Evolutionary conservation across 92 coral and sea anemone genomes (phyloP), one percentile per base, ranked within the genome.

Genomic region (Epizoanthus rinbou): DNA sequence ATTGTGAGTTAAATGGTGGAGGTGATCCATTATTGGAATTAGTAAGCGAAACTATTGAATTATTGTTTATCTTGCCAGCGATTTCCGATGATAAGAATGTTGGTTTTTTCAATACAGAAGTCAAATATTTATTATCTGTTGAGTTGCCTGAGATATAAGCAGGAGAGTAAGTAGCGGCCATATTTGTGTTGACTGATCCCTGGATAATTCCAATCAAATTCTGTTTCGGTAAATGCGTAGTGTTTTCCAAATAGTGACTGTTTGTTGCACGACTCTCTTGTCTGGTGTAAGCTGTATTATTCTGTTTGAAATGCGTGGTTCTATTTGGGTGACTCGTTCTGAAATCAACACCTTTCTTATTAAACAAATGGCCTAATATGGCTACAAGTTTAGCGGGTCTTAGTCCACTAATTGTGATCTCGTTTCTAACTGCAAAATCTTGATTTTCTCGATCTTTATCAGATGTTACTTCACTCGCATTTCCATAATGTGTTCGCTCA

Each of bases 131-230:
- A 0, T 75, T 28, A 57, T 57, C 45, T 10, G 31, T 0, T 28
- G 24, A 53, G 16, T 0, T 3, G n/a, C 54, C 45, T 56, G 8
- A 0, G 11, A 25, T 23, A 16, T 17, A 31, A 57, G 18, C 31
- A 16, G 62, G 16, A 17, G 52, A 28, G 52, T 10, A 28, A 14
- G 28, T 50, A 5, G 50, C 25, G 16, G n/a, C 54, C 31, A 37
- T 0, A 14, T 39, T 76, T n/a, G 56, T n/a, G 35, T 59, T 76
- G 23, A 76, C 59, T 59, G 37, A 35, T 76, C 82, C 82, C 43
- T 76, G 70, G 13, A 59, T 76, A 14, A 58, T 19, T 0, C 67
- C 57, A 37, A 33, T 21, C 9, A 35, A 10, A 4, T 59, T 58
- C 41, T 52, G 35, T 19, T 25, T 76, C 39, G 31, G 43, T 0